Evolutionary conservation across 2,888 invertebrate species (phyloP).

Genomic region (Cerastis rubricosa): DNA sequence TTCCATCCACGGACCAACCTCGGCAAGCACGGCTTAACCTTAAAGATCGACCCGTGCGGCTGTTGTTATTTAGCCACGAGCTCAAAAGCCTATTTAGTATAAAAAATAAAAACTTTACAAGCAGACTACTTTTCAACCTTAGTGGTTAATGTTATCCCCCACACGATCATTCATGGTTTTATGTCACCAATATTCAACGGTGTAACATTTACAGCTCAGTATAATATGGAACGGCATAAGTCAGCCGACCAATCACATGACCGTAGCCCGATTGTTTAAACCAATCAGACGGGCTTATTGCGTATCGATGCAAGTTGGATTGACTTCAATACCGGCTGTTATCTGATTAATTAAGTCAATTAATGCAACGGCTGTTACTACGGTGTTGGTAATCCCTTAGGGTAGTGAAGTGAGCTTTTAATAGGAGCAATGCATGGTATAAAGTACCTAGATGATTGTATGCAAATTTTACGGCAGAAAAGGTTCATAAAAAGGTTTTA

Average conservation of each 20-base stretch:
- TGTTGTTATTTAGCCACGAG: too few relatives aligned
- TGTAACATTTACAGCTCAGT: slow-evolving; percentile 23
- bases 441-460: neutral
- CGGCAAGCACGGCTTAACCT: too few relatives aligned
- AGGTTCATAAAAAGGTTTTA: too few relatives aligned
- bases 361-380: slow-evolving; percentile 33
- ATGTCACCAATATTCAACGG: slow-evolving; percentile 17
- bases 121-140: neutral
- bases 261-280: slow-evolving; percentile 28
- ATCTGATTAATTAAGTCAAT: slow-evolving; percentile 61
- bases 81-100: too few relatives aligned
- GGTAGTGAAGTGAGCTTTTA: slow-evolving; percentile 23
- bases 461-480: neutral
- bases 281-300: slow-evolving; percentile 45
- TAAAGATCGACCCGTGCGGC: too few relatives aligned
- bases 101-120: too few relatives aligned
- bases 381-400: slow-evolving; percentile 42
- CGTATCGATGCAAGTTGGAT: slow-evolving; percentile 41
- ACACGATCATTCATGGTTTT: slow-evolving; percentile 16
- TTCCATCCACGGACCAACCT: too few relatives aligned
- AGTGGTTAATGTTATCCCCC: neutral
- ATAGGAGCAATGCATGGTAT: slow-evolving; percentile 20
- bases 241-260: slow-evolving; percentile 35
- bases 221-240: slow-evolving; percentile 26
- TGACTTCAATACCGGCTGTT: slow-evolving; percentile 39